A percentile compares a stretch with the other conserved stretches of the same genome.
Evolutionary conservation across 2,888 invertebrate genomes (phyloP).

Genomic region (Chalcosyrphus nemorum): DNA sequence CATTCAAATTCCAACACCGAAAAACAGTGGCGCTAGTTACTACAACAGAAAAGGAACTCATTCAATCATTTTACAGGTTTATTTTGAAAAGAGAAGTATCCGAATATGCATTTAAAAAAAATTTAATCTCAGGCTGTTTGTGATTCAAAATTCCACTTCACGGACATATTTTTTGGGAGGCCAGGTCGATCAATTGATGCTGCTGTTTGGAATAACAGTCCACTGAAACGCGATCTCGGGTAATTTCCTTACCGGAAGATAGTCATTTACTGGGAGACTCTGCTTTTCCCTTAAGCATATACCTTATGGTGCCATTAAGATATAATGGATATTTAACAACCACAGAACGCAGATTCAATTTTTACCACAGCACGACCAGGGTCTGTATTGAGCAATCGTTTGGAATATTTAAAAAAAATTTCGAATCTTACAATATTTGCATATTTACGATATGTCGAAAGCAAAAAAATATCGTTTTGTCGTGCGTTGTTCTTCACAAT

Average conservation of each 20-base stretch:
- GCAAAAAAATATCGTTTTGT: conserved; percentile 12
- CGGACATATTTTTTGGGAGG: neutral
- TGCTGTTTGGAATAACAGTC: neutral
- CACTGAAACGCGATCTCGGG: neutral
- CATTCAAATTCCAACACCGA: conserved; percentile 4
- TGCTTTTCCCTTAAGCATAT: conserved; percentile 13
- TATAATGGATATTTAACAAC: conserved; percentile 10
- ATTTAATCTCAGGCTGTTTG: neutral
- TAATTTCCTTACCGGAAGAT: neutral
- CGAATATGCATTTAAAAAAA: neutral
- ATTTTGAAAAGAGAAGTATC: neutral
- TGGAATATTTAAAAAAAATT: neutral
- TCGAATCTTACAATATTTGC: conserved; percentile 9
- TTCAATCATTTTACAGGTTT: conserved; percentile 8
- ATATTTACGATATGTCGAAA: conserved; percentile 6
- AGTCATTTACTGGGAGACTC: conserved; percentile 7
- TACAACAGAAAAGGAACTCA: conserved; percentile 10
- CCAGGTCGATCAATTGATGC: neutral
- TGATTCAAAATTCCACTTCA: neutral
- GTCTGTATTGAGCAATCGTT: neutral
- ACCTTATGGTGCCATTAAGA: conserved; percentile 5
- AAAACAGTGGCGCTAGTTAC: conserved; percentile 6
- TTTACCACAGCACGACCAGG: neutral
- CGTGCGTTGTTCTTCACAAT: conserved; percentile 1
- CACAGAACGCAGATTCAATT: conserved; percentile 1